phyloP scores from a whole-genome alignment of 2,113 vertebrate species.

The Scopus umbretta region DNA sequence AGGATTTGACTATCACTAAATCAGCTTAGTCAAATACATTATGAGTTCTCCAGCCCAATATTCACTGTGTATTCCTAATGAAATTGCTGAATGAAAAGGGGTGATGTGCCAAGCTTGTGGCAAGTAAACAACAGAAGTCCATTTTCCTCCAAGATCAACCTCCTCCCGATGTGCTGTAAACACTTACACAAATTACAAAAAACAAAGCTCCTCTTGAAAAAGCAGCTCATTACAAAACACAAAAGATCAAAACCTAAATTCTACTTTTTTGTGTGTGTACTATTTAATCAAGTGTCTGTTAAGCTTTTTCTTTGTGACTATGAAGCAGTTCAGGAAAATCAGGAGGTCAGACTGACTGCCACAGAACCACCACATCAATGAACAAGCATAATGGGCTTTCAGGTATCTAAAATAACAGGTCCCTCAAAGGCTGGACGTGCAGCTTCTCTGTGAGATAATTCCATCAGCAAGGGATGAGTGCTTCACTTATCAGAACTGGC shows the following conservation, averaged over 20 bases:
- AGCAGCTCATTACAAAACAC: background rate
- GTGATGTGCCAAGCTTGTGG: background rate
- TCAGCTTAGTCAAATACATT: slow-evolving; percentile 51
- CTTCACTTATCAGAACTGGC: background rate
- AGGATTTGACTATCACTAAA: slow-evolving; percentile 15
- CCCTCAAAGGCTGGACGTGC: background rate
- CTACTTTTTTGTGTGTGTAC: background rate
- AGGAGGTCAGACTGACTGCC: background rate
- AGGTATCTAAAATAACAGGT: slow-evolving; percentile 22
- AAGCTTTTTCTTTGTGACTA: background rate
- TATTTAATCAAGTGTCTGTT: background rate
- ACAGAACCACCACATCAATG: background rate
- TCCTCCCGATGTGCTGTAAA: background rate
- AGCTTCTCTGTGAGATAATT: background rate
- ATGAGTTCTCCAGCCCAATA: slow-evolving; percentile 21
- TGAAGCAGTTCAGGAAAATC: background rate
- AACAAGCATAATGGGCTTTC: background rate
- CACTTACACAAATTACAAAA: background rate
- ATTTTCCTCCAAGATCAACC: background rate
- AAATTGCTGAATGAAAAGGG: slow-evolving; percentile 8
- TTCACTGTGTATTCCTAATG: slow-evolving; percentile 4
- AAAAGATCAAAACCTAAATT: background rate
- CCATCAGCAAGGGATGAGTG: background rate
- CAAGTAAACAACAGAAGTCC: background rate
- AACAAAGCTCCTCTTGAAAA: background rate